These are phyloP conservation scores for Sesia bembeciformis DNA, from an alignment of 2,888 invertebrate species.

Conservation along the genomic window DNA sequence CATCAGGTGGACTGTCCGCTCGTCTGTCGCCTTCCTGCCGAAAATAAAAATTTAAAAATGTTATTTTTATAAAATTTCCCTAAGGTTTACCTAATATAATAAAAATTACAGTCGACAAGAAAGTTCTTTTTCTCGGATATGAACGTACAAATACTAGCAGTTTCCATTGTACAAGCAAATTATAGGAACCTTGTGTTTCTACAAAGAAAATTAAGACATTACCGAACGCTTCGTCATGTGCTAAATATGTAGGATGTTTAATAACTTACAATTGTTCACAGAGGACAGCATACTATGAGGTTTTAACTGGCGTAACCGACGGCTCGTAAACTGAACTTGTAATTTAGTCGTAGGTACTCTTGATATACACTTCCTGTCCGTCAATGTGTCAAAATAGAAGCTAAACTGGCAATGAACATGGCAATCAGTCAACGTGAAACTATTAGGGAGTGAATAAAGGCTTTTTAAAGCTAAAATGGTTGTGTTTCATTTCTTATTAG, in stretches of 20 bases:
- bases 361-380: slow-evolving; percentile 30
- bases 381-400: background rate
- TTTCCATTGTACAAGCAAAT: too few relatives aligned
- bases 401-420: background rate
- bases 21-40: background rate
- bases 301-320: background rate
- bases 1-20: background rate
- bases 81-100: too few relatives aligned
- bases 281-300: background rate
- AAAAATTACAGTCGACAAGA: too few relatives aligned
- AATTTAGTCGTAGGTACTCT: slow-evolving; percentile 1
- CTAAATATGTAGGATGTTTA: slow-evolving; percentile 32
- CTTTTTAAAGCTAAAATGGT: too few relatives aligned
- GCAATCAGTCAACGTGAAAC: background rate
- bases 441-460: too few relatives aligned
- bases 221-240: slow-evolving; percentile 26
- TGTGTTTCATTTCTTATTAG: too few relatives aligned
- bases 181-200: background rate
- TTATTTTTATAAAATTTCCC: too few relatives aligned
- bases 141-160: too few relatives aligned
- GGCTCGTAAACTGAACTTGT: background rate
- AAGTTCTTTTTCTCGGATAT: too few relatives aligned
- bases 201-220: slow-evolving; percentile 45
- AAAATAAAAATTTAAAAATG: too few relatives aligned
- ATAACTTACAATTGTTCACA: background rate